Base-by-base conservation (phyloP, 1,140 invertebrate species). In the Popillia japonica region DNA sequence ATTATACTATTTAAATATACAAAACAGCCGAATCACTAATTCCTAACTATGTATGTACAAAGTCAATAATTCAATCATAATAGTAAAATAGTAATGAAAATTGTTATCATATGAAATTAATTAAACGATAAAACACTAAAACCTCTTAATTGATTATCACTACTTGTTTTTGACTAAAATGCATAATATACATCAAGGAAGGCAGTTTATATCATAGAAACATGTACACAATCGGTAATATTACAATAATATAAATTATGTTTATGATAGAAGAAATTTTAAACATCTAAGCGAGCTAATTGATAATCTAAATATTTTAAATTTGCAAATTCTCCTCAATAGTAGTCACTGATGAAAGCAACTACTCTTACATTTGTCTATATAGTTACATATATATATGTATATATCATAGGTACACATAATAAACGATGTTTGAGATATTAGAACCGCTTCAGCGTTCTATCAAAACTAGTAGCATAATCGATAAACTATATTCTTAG, bases 81-180 rank as follows among this genome's bases (percentile, higher is more conserved):
- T 68, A 68, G 10, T 68, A 68, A 6, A 27, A 68, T 27, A 68
- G 27, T 68, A 68, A 23, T 68, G 20, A 23, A 9, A 68, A 68
- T 68, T 6, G n/a, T 48, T 48, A 68, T 68, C 7, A 68, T 68
- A 68, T 20, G 11, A 23, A 68, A 27, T 27, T 10, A 68, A 68
- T 20, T 20, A 9, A 61, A 68, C 8, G 44, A 48, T 17, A 48
- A 48, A 14, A 34, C 44, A 48, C 20, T 68, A 68, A 68, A 68
- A 23, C 17, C 61, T 68, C 17, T 22, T 34, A 34, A 55, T 55
- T 68, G 9, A 68, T 22, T 68, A 68, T 68, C 20, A 68, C 61
- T 68, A 68, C 20, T 34, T 68, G 61, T 23, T 68, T 68, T n/a
- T 68, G 61, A 68, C 61, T 68, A 68, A 68, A 68, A 68, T 68